These are phyloP conservation scores for Papilio gigon DNA, from an alignment of 2,888 invertebrate genomes.

Conservation along the genomic window DNA sequence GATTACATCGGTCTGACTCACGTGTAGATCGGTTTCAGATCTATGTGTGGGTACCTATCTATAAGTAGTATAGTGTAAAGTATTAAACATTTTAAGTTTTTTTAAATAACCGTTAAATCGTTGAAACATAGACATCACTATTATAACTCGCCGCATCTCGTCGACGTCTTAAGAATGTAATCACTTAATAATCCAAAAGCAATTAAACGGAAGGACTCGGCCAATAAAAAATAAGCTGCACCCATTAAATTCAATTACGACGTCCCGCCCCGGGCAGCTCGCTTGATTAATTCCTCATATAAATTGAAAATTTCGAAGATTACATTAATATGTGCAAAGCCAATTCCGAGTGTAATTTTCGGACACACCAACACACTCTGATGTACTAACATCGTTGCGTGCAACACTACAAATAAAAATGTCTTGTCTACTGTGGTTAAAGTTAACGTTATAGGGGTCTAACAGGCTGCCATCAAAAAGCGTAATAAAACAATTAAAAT, in stretches of 20 bases:
- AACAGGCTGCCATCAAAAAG: too few relatives aligned
- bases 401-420: too few relatives aligned
- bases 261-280: slow-evolving; percentile 26
- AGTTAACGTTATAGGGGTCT: too few relatives aligned
- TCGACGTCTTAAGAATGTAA: slow-evolving; percentile 29
- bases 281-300: slow-evolving; percentile 47
- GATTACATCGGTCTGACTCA: too few relatives aligned
- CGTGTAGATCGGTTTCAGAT: too few relatives aligned
- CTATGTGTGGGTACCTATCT: too few relatives aligned
- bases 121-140: slow-evolving; percentile 35
- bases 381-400: not conserved
- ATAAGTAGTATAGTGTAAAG: too few relatives aligned
- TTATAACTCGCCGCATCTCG: not conserved
- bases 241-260: slow-evolving; percentile 39
- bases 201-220: slow-evolving; percentile 31
- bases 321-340: slow-evolving; percentile 29
- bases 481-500: too few relatives aligned
- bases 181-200: slow-evolving; percentile 51
- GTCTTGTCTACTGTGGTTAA: too few relatives aligned
- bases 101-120: not conserved
- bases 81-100: too few relatives aligned
- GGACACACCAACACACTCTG: not conserved
- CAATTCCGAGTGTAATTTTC: slow-evolving; percentile 6
- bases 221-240: slow-evolving; percentile 32
- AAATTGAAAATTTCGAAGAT: slow-evolving; percentile 41